A percentile compares a stretch with the other conserved stretches of the same genome.
phyloP scores from a whole-genome alignment of 1,140 invertebrate genomes.

The Babylonia areolata region DNA sequence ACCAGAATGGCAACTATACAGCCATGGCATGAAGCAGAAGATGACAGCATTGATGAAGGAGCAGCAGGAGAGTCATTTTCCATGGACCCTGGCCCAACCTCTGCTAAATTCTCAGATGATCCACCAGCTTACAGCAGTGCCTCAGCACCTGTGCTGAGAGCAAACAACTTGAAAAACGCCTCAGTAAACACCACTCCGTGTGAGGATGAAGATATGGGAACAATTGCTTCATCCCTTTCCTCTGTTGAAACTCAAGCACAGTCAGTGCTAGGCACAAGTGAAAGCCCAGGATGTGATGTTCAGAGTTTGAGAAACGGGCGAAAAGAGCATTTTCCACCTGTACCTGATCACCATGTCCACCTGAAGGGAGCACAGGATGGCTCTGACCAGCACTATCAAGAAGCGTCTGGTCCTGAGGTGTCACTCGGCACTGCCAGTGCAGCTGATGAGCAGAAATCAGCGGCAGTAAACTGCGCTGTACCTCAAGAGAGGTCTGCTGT shows the following conservation, averaged over 20 bases:
- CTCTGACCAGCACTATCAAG: not conserved
- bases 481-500: too few species aligned
- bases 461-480: too few species aligned
- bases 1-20: not conserved
- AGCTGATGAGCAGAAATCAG: too few species aligned
- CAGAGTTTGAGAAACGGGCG: not conserved
- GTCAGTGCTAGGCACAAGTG: not conserved
- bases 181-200: not conserved
- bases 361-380: not conserved
- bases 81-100: not conserved
- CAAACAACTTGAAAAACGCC: too few species aligned
- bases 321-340: not conserved
- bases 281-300: not conserved
- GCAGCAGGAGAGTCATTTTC: not conserved
- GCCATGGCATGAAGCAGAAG: not conserved
- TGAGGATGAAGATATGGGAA: not conserved
- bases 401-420: not conserved
- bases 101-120: not conserved
- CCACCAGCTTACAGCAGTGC: not conserved
- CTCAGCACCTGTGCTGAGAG: not conserved
- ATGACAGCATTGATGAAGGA: not conserved
- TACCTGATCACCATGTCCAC: not conserved
- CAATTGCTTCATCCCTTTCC: not conserved
- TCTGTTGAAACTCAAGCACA: not conserved
- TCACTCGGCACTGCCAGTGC: too few species aligned